A percentile compares a stretch with the other conserved stretches of the same genome.
These are phyloP conservation scores for Cydia splendana DNA, from an alignment of 1,140 invertebrate species.

Conservation along the genomic window DNA sequence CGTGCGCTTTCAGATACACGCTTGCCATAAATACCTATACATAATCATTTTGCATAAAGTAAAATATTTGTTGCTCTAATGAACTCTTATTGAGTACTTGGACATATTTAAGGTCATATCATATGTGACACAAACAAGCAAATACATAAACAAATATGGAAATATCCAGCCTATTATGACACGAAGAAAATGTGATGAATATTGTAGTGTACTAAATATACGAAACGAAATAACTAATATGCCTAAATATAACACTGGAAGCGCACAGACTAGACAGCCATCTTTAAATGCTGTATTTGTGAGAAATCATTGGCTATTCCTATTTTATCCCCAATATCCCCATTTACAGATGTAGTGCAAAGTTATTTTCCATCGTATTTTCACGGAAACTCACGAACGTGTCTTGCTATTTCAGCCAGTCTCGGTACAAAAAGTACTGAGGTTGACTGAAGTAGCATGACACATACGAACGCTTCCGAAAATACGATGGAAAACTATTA, in stretches of 20 bases:
- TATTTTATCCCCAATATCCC: background rate
- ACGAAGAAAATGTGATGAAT: background rate
- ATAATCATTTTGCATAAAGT: background rate
- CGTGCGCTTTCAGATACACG: slow-evolving; percentile 10
- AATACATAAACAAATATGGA: too few relatives aligned
- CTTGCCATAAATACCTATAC: background rate
- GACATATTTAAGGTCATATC: too few relatives aligned
- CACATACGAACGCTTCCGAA: too few relatives aligned
- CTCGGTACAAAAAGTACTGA: too few relatives aligned
- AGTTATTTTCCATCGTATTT: too few relatives aligned
- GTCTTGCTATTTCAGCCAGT: too few relatives aligned
- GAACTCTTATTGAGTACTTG: too few relatives aligned
- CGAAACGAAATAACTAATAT: background rate
- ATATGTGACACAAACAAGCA: too few relatives aligned
- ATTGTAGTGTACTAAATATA: background rate
- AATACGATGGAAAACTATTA: too few relatives aligned
- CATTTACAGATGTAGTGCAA: too few relatives aligned
- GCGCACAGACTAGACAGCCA: slow-evolving; percentile 9
- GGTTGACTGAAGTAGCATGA: too few relatives aligned
- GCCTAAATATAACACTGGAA: background rate
- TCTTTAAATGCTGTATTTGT: slow-evolving; percentile 1
- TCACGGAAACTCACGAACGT: too few relatives aligned
- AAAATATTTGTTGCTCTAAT: background rate
- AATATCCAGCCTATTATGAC: background rate
- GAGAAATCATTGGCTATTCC: background rate